Evolutionary conservation across 2,797 vertebrate species (phyloP), one percentile per base, ranked within the genome.

Genomic region (Leontopithecus rosalia): DNA sequence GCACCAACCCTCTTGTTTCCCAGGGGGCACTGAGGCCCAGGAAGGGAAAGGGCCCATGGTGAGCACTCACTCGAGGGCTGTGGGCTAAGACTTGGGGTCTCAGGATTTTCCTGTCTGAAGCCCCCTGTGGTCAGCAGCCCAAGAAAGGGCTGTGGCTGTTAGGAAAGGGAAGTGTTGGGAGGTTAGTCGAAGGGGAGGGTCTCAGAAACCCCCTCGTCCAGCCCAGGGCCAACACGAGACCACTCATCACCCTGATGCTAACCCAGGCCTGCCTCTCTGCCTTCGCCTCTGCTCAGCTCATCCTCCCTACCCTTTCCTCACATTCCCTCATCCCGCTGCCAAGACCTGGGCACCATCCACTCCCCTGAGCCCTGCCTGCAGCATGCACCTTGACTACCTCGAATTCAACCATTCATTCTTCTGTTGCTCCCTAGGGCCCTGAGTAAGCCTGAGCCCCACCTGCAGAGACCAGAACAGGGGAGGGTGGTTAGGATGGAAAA

Each of bases 181-280:
- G 5, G 13, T 6, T 5, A 30, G 48, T 13, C 48, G 6, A 28
- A 61, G n/a, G 55, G 43, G 36, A 36, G 22, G 33, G 58, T 30
- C 86, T 88, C 58, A 20, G 39, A 55, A 28, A 10, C 20, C 11
- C 0, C 57, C 48, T 2, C 3, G 8, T 30, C 36, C 50, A 55
- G 76, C 19, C 5, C 7, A 14, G 41, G 39, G 58, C 52, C 33
- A 26, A 33, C 0, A 33, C 0, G 1, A 20, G 33, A 14, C 15
- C 39, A 4, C n/a, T 14, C 12, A 0, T 24, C 24, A 6, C 43
- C 52, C 24, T 14, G 13, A 52, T 46, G 30, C 50, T n/a, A 50
- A 43, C 36, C 15, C 3, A 8, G n/a, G n/a, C 64, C 86, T 30
- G 46, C 48, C 67, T 77, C 84, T 75, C 46, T 11, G 14, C 72